Percentiles rank a stretch among this genome's conserved stretches.
Evolutionary conservation across 2,113 vertebrate genomes (phyloP).

Genomic region (Hippolais icterina): DNA sequence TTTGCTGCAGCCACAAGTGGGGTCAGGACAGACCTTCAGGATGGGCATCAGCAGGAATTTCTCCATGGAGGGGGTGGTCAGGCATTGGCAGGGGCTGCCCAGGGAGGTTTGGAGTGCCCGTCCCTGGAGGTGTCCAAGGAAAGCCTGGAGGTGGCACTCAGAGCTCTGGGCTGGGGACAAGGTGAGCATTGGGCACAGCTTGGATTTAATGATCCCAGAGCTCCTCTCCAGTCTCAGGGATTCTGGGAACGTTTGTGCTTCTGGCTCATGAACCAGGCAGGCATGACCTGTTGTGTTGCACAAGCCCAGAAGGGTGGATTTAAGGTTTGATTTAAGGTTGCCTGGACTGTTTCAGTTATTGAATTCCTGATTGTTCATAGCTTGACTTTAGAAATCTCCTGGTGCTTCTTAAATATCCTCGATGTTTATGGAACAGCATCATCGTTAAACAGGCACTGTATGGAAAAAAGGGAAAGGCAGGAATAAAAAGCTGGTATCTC

Average conservation of each 20-base stretch:
- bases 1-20: background rate
- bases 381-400: background rate
- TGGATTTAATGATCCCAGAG: fast-evolving
- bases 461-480: background rate
- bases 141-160: background rate
- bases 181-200: fast-evolving
- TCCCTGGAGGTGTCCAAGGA: background rate
- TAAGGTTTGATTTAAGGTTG: background rate
- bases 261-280: background rate
- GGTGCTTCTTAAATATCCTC: background rate
- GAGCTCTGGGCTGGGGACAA: background rate
- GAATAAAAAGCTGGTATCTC: background rate
- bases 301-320: background rate
- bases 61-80: background rate
- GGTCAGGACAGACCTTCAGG: background rate
- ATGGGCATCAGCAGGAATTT: background rate
- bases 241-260: background rate
- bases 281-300: background rate
- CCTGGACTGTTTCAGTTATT: background rate
- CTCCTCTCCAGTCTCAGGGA: background rate
- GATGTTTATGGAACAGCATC: background rate
- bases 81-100: background rate
- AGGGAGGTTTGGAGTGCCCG: background rate
- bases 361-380: background rate
- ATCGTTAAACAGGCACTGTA: background rate